Conservation (phyloP, 92 coral and sea anemone species). For the Epizoanthus ramosus region DNA sequence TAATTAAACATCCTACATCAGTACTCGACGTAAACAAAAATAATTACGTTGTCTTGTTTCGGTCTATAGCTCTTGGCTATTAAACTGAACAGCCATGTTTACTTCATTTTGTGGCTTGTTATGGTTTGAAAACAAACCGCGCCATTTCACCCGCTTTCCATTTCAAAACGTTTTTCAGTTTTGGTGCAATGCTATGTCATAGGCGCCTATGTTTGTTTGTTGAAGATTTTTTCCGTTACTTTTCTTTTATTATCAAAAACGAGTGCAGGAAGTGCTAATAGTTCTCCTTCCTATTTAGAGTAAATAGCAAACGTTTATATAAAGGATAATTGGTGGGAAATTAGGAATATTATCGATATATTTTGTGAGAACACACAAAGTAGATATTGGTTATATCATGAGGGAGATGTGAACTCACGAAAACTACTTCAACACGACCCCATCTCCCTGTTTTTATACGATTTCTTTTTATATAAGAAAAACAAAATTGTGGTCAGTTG, state of each 20-base stretch:
- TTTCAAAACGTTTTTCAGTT: too few relatives aligned
- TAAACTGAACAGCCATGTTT: too few relatives aligned
- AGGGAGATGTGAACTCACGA: slow-evolving; percentile 2
- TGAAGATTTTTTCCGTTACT: background rate
- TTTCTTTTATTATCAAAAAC: background rate
- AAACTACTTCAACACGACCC: background rate
- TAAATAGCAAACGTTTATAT: background rate
- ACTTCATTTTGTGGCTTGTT: too few relatives aligned
- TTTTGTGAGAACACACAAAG: background rate
- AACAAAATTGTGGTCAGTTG: background rate
- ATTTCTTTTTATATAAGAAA: background rate
- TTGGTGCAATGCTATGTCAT: too few relatives aligned
- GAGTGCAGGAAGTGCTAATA: background rate
- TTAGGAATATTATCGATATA: background rate
- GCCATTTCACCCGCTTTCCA: too few relatives aligned
- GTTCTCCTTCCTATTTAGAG: background rate
- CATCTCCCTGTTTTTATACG: background rate
- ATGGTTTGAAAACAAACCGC: too few relatives aligned
- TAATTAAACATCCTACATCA: too few relatives aligned
- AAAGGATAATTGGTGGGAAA: slow-evolving; percentile 19
- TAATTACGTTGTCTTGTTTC: too few relatives aligned
- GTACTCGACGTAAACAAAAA: too few relatives aligned
- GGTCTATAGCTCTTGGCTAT: too few relatives aligned
- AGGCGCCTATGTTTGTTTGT: background rate
- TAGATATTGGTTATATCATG: slow-evolving; percentile 13